phyloP scores from a whole-genome alignment of 1,140 invertebrate genomes.

The Drosophila murphyi region DNA sequence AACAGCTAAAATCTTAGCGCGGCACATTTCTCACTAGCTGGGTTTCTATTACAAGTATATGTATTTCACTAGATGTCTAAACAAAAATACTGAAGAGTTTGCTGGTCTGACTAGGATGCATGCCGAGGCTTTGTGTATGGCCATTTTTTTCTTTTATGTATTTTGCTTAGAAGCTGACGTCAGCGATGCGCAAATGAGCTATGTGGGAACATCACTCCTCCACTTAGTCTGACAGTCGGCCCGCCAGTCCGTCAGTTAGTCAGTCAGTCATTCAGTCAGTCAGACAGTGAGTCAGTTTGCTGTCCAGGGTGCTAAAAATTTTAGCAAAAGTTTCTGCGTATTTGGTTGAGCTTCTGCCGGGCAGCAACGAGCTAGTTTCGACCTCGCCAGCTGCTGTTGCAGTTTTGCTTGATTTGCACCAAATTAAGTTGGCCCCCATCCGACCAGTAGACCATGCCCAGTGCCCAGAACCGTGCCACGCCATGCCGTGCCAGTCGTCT shows the following conservation, averaged over 20 bases:
- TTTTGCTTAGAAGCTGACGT: conserved; percentile 56
- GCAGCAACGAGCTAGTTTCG: conserved; percentile 30
- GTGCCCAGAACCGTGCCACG: conserved; percentile 27
- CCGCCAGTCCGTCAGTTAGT: not conserved
- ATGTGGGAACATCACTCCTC: conserved; percentile 33
- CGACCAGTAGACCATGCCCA: conserved; percentile 64
- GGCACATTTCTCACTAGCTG: conserved; percentile 22
- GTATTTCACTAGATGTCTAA: conserved; percentile 53
- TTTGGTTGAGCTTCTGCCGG: conserved; percentile 22
- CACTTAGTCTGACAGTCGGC: not conserved
- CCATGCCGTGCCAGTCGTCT: conserved; percentile 39
- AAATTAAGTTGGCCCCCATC: conserved; percentile 73
- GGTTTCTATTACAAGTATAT: conserved; percentile 42
- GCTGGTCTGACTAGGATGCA: conserved; percentile 27
- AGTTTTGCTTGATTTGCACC: conserved; percentile 79
- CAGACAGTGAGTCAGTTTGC: not conserved
- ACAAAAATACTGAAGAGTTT: conserved; percentile 50
- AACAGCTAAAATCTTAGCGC: conserved; percentile 19
- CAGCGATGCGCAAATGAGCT: conserved; percentile 47
- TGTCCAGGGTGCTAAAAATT: conserved; percentile 9
- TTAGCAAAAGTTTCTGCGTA: conserved; percentile 38
- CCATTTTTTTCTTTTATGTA: not conserved
- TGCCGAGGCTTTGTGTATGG: conserved; percentile 32
- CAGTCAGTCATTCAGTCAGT: not conserved
- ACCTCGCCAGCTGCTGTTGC: conserved; percentile 61